These are phyloP conservation scores for Saguinus imperator DNA, from an alignment of 2,113 vertebrate genomes.

Conservation along the genomic window DNA sequence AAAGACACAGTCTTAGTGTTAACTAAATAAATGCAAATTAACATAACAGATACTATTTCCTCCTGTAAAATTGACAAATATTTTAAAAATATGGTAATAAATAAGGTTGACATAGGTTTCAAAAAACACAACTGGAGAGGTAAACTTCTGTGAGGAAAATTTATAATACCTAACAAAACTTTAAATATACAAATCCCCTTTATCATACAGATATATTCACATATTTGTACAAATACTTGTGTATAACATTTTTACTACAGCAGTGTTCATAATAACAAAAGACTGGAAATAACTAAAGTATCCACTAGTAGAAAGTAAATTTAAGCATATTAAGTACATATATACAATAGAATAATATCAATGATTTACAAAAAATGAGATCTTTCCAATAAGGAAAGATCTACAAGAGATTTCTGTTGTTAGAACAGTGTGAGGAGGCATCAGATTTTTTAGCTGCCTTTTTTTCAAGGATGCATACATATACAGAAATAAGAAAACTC, in stretches of 20 bases:
- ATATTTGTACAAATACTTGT: not conserved
- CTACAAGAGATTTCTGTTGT: not conserved
- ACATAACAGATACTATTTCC: not conserved
- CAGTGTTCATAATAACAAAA: not conserved
- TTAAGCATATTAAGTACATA: not conserved
- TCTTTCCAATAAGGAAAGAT: not conserved
- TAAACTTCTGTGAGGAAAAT: slow-evolving; percentile 12
- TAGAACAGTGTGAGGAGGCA: rapidly evolving
- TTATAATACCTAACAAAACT: not conserved
- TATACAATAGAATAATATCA: not conserved
- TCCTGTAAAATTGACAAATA: not conserved
- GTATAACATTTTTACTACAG: not conserved
- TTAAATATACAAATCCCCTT: not conserved
- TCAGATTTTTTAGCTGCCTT: not conserved
- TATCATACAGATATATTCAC: not conserved
- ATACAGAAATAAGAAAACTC: not conserved
- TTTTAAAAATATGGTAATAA: not conserved
- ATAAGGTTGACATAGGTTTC: not conserved
- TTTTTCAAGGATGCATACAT: not conserved
- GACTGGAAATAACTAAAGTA: not conserved
- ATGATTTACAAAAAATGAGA: not conserved
- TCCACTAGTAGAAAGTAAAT: not conserved
- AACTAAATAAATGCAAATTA: not conserved
- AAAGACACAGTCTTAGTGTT: not conserved
- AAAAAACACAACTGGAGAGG: not conserved